A percentile compares a stretch with the other conserved stretches of the same genome.
Conservation (phyloP, 1,140 invertebrate genomes). For the Bicyclus anynana region DNA sequence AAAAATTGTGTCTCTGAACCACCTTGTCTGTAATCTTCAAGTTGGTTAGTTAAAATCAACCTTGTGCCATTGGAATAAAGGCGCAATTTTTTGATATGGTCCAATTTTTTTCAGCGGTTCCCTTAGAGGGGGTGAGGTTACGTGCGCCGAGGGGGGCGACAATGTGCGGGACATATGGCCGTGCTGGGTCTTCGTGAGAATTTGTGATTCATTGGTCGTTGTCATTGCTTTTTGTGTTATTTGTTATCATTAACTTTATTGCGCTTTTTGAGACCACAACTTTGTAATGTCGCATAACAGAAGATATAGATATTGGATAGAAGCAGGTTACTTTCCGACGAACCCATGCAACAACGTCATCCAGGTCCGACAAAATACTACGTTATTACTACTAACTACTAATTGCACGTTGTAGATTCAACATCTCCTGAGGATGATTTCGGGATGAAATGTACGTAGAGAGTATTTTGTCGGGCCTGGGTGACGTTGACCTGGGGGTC, state of each 20-base stretch:
- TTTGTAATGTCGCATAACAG: too few relatives aligned
- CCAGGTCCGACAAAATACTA: too few relatives aligned
- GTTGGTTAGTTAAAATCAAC: conserved; percentile 13
- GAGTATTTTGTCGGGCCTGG: too few relatives aligned
- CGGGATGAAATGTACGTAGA: too few relatives aligned
- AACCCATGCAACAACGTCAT: too few relatives aligned
- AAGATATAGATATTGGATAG: too few relatives aligned
- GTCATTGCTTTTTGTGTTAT: conserved; percentile 21
- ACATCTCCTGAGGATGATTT: too few relatives aligned
- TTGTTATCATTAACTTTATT: conserved; percentile 36
- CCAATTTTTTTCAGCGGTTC: conserved; percentile 61
- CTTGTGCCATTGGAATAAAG: conserved; percentile 33
- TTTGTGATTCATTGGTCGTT: conserved; percentile 66
- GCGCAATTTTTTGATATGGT: conserved; percentile 39
- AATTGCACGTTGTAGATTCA: too few relatives aligned
- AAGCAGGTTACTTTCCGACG: too few relatives aligned
- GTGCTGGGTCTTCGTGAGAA: conserved; percentile 60
- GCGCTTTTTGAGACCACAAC: conserved; percentile 22
- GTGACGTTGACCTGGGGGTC: too few relatives aligned
- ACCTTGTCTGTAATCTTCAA: background rate
- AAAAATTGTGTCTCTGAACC: conserved; percentile 33
- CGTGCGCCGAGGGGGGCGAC: conserved; percentile 42
- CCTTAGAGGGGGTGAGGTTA: conserved; percentile 54
- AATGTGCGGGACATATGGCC: conserved; percentile 62
- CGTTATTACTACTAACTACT: too few relatives aligned